Base-by-base conservation (phyloP, 1,140 invertebrate species). In the Micrasema longulum region DNA sequence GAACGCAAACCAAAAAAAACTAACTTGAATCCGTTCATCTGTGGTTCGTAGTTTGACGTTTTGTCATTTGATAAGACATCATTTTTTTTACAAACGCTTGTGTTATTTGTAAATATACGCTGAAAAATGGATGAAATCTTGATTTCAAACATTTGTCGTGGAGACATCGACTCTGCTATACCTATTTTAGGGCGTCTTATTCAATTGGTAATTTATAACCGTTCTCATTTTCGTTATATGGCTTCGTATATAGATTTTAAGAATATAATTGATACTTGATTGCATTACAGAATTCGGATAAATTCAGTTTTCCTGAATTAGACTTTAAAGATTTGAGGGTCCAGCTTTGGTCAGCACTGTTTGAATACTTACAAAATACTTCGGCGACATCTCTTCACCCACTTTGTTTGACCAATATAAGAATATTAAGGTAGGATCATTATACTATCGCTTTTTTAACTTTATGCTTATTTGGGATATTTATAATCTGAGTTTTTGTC, bases 281-380 rank as follows among this genome's bases (percentile, higher is more conserved):
- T 70, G 1, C 9, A 22, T 83, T 84, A 55, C 78, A 85, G 83
- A 84, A 83, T 79, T 78, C 79, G 74, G 79, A 78, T 69, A 74
- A 73, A 6, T 84, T 83, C 71, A 73, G 74, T 26, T 85, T 85
- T 78, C 79, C 80, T 5, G 76, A 77, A 77, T 74, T 85, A 57
- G 74, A 76, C 64, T 71, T 78, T 31, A 79, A 80, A 64, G 81
- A 80, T 67, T 77, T 78, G 53, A 72, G 83, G 73, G 76, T 80
- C 47, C 73, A 79, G 4, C 66, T 85, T 22, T 85, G 84, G 83
- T 79, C 82, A n/a, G 77, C 80, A 14, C 69, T 85, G 45, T 84
- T 85, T 76, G 77, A 83, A 63, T 79, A 79, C 67, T 74, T 85
- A 14, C 80, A 83, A 65, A 79, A 80, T 35, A 77, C 78, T 57